phyloP scores from a whole-genome alignment of 1,140 invertebrate genomes.

The Riptortus pedestris region DNA sequence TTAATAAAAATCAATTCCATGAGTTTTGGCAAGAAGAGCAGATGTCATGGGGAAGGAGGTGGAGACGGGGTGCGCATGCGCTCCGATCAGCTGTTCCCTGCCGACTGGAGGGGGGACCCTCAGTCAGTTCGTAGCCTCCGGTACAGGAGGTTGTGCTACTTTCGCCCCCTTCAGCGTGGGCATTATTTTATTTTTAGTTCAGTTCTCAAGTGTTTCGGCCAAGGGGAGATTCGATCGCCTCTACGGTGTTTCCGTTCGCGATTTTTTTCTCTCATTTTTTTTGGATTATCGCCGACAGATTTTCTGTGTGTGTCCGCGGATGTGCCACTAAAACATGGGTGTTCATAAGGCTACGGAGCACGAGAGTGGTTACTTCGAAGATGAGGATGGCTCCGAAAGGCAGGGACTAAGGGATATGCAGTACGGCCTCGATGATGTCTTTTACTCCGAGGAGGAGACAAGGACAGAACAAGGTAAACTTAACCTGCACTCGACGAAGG shows the following conservation, averaged over 20 bases:
- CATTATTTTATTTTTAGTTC: not conserved
- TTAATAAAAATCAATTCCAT: too few relatives aligned
- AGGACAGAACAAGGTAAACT: constrained; percentile 2
- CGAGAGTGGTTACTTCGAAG: constrained; percentile 37
- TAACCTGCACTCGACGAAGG: not conserved
- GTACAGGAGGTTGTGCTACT: not conserved
- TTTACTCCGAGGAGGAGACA: not conserved
- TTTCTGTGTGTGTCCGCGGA: not conserved
- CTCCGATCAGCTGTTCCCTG: not conserved
- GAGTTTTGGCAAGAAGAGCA: too few relatives aligned
- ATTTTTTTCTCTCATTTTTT: not conserved
- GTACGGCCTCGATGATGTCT: constrained; percentile 18
- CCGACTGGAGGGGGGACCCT: not conserved
- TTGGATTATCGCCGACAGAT: not conserved
- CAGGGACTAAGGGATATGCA: not conserved
- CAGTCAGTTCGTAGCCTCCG: constrained; percentile 12
- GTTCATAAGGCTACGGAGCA: constrained; percentile 34
- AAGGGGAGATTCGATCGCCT: not conserved
- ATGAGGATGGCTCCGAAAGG: constrained; percentile 24
- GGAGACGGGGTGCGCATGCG: not conserved
- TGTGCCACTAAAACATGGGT: constrained; percentile 31
- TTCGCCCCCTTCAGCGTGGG: not conserved
- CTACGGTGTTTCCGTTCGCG: not conserved
- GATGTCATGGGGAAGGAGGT: not conserved
- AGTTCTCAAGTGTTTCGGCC: not conserved